Conservation (phyloP, 2,113 vertebrate genomes). For the Phocoena sinus region DNA sequence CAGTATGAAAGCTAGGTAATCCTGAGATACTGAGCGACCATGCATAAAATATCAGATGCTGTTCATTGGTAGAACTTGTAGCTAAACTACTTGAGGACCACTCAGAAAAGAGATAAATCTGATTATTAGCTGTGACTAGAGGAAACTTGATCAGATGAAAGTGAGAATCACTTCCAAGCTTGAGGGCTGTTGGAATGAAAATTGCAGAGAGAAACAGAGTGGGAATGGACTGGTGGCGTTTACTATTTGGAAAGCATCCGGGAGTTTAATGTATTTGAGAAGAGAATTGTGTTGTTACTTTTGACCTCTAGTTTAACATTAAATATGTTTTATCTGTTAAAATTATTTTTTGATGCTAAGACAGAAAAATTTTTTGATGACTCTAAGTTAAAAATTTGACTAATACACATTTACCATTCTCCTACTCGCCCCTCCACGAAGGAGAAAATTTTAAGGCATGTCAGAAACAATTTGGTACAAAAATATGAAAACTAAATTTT, state of each 20-base stretch:
- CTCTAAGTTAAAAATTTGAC: not conserved
- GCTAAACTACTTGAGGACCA: not conserved
- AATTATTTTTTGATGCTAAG: not conserved
- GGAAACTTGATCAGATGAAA: not conserved
- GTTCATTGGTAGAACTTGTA: not conserved
- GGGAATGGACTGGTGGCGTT: not conserved
- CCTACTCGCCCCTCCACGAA: not conserved
- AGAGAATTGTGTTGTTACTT: not conserved
- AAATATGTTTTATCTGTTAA: not conserved
- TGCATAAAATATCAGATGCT: not conserved
- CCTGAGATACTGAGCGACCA: not conserved
- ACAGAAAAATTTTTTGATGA: not conserved
- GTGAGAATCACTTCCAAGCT: not conserved
- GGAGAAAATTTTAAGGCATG: not conserved
- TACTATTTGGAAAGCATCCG: not conserved
- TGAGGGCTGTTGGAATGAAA: not conserved
- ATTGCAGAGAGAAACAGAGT: not conserved
- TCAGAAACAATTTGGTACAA: not conserved
- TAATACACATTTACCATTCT: not conserved
- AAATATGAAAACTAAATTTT: conserved; percentile 11
- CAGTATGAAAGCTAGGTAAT: not conserved
- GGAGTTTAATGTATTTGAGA: not conserved
- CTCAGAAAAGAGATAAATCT: not conserved
- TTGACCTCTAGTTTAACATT: not conserved
- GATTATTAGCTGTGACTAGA: not conserved